Evolutionary conservation across 2,113 vertebrate species (phyloP).

Genomic region (Neolamprologus kungweensis): DNA sequence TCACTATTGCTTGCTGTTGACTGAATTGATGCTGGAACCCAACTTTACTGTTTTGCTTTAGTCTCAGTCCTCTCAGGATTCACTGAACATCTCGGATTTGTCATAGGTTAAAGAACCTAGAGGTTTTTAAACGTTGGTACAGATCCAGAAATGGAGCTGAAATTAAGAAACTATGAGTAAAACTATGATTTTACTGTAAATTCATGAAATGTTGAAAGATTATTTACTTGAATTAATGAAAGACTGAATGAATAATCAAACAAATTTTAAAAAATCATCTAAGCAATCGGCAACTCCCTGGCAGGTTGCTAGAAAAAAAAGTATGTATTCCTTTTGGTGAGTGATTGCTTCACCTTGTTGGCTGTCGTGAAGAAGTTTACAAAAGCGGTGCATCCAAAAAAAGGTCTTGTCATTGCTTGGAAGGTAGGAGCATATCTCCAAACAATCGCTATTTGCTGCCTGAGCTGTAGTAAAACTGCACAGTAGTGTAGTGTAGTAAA

Average conservation of each 20-base stretch:
- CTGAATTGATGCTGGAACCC: neutral
- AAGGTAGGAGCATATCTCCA: neutral
- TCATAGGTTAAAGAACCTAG: neutral
- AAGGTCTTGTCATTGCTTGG: neutral
- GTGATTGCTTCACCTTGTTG: neutral
- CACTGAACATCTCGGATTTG: neutral
- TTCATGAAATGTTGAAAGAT: neutral
- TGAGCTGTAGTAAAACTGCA: neutral
- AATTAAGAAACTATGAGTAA: neutral
- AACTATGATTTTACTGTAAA: neutral
- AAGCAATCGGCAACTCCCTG: neutral
- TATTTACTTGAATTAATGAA: neutral
- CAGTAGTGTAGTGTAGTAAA: neutral
- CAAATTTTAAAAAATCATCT: neutral
- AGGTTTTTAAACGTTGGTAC: neutral
- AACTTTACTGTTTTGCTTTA: neutral
- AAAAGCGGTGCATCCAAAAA: neutral
- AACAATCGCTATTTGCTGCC: neutral
- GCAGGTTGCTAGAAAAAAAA: neutral
- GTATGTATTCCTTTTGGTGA: neutral
- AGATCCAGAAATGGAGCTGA: neutral
- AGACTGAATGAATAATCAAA: neutral
- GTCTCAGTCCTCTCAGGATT: neutral
- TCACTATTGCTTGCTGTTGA: neutral
- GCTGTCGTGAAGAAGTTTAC: neutral